Conservation (phyloP, 2,797 vertebrate species). For the Nyctibius grandis region DNA sequence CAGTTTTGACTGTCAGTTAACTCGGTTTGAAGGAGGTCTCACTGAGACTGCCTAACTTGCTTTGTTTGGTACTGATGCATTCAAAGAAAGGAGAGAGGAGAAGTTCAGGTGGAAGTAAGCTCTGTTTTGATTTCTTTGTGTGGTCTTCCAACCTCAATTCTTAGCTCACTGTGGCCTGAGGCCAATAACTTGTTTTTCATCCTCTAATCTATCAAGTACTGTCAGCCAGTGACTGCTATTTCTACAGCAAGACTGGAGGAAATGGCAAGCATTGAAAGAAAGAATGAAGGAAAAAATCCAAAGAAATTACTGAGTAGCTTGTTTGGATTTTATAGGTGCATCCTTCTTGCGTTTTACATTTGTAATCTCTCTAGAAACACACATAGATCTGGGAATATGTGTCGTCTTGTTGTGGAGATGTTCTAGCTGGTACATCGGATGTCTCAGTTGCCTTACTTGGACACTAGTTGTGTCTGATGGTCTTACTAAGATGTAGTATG, state of each 20-base stretch:
- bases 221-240: not conserved
- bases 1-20: not conserved
- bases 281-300: not conserved
- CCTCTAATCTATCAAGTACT: not conserved
- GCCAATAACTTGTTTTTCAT: not conserved
- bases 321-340: not conserved
- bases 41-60: not conserved
- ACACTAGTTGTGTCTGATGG: not conserved
- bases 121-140: not conserved
- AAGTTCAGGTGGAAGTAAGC: not conserved
- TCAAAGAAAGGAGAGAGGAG: not conserved
- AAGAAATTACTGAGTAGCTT: not conserved
- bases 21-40: not conserved
- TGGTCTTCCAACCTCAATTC: not conserved
- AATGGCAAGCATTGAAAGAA: not conserved
- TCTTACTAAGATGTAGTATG: not conserved
- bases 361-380: not conserved
- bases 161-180: not conserved
- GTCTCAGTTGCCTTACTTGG: not conserved
- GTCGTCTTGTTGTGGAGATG: not conserved
- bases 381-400: fast-evolving
- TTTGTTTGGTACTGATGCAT: not conserved
- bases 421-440: not conserved
- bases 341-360: not conserved
- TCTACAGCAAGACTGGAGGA: not conserved